These are phyloP conservation scores for Zaprionus tsacasi DNA, from an alignment of 1,140 invertebrate genomes.

Conservation along the genomic window DNA sequence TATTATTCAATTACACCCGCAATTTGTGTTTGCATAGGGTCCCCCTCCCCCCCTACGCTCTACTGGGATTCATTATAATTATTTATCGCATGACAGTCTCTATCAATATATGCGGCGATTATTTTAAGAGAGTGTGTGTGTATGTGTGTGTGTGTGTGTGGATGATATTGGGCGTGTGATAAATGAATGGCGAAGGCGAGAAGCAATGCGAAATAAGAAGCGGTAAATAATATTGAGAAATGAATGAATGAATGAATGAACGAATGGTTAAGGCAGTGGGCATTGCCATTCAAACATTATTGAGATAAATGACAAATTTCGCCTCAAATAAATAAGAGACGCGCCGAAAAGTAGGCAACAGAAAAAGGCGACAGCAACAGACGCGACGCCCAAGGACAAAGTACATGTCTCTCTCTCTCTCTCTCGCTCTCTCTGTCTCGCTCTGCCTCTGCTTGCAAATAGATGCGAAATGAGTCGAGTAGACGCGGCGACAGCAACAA, in stretches of 20 bases:
- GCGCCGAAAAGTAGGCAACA: conserved; percentile 26
- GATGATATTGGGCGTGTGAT: conserved; percentile 29
- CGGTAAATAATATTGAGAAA: conserved; percentile 29
- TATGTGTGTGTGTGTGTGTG: background rate
- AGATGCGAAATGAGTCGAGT: conserved; percentile 17
- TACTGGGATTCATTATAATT: conserved; percentile 16
- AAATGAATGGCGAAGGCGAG: conserved; percentile 25
- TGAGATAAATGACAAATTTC: conserved; percentile 46
- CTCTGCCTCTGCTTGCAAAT: conserved; percentile 1
- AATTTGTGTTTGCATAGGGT: conserved; percentile 3
- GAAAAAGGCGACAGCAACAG: background rate
- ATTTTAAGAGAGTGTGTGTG: background rate
- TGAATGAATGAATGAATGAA: conserved; percentile 3
- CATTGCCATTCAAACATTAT: conserved; percentile 33
- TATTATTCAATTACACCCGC: conserved; percentile 6
- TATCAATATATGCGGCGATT: conserved; percentile 29
- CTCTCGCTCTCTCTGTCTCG: background rate
- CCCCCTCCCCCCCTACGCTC: background rate
- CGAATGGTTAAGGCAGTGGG: conserved; percentile 21
- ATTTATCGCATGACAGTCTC: conserved; percentile 41
- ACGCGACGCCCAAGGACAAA: conserved; percentile 16
- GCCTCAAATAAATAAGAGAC: conserved; percentile 37
- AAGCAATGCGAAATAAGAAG: background rate
- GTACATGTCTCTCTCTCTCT: background rate
- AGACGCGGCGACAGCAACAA: conserved; percentile 26